Evolutionary conservation across 2,888 invertebrate genomes (phyloP), one percentile per base, ranked within the genome.

Genomic region (Lutraria lutraria): DNA sequence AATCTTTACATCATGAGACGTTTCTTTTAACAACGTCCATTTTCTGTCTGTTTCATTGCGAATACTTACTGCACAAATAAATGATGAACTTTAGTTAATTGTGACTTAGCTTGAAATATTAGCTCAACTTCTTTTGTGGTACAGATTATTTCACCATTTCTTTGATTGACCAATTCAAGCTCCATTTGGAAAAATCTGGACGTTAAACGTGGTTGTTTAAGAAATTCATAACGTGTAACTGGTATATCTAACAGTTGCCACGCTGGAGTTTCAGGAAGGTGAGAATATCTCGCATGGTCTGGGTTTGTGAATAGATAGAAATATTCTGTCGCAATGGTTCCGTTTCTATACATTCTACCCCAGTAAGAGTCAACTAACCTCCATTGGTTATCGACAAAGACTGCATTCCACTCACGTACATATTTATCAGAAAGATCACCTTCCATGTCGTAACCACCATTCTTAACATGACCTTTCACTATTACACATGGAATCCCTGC

Each of bases 261-360:
- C 34, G 92, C 89, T 25, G 84, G 68, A 19, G 90, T 90, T 53
- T 94, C 92, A 2, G 96, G 95, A 60, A 94, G 92, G 85, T 96
- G 96, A 0, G 95, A 94, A 60, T 93, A 92, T 21, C 93, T 92
- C n/a, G 95, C 85, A 34, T 93, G 90, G 25, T 94, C 92, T 6
- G 96, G 96, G 83, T 95, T 95, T 0, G 95, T 92, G 43, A 96
- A 93, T 89, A 96, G 95, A 83, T 94, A 96, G 87, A 94, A 94
- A 0, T 54, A n/a, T 19, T 93, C 92, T 81, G 92, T 91, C 31
- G 91, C 89, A 21, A 90, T 72, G 21, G 91, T 91, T 80, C 92
- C 90, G 60, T 34, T 8, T 25, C 25, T 19, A 43, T 83, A 72
- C 10, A 72, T 52, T 31, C 43, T 16, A 6, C 91, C 91, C 93